phyloP scores from a whole-genome alignment of 1,140 invertebrate genomes.

The Mamestra configurata region DNA sequence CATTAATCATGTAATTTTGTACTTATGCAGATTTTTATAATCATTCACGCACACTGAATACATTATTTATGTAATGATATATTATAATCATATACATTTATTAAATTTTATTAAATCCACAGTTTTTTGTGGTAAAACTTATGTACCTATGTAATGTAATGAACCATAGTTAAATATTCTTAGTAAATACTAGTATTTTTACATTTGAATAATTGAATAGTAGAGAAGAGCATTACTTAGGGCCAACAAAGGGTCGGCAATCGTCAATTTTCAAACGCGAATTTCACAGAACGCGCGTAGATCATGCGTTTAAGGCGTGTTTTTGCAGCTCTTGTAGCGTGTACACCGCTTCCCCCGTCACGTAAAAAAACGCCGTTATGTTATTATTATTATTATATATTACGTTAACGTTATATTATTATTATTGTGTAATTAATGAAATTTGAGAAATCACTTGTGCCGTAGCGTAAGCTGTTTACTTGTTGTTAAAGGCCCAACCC shows the following conservation, averaged over 20 bases:
- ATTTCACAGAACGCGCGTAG: no score
- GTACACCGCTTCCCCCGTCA: no score
- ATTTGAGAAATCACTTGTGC: not conserved
- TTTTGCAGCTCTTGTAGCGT: no score
- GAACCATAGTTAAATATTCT: not conserved
- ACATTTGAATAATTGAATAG: not conserved
- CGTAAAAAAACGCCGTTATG: no score
- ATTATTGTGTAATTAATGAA: not conserved
- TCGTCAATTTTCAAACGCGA: no score
- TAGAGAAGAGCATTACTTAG: not conserved
- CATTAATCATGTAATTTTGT: constrained; percentile 19
- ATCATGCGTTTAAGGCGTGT: no score
- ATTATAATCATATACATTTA: not conserved
- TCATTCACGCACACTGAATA: not conserved
- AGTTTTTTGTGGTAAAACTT: not conserved
- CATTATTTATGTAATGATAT: constrained; percentile 1
- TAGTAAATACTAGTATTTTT: not conserved
- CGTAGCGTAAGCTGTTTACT: not conserved
- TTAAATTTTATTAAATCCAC: not conserved
- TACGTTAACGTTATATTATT: no score
- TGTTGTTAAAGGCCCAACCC: no score
- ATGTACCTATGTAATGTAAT: not conserved
- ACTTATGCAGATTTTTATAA: constrained; percentile 13
- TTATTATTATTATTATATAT: no score
- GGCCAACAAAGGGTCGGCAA: no score